phyloP scores from a whole-genome alignment of 2,888 invertebrate genomes.

The Himalopsyche kuldschensis region DNA sequence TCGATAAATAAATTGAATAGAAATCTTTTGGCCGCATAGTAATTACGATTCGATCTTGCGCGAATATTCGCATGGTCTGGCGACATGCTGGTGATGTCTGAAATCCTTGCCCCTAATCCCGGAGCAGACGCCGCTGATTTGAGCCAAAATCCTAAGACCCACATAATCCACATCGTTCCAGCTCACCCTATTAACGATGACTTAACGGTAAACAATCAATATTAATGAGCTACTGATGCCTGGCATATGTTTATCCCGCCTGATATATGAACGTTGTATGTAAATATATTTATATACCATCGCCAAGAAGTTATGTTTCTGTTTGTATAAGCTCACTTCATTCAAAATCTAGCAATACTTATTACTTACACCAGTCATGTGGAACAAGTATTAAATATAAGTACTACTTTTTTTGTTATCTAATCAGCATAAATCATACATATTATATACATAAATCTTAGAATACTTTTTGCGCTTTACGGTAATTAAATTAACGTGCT shows the following conservation, averaged over 20 bases:
- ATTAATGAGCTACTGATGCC: slow-evolving; percentile 31
- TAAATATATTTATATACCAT: background rate
- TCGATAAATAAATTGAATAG: too few species aligned
- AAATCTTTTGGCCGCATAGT: too few species aligned
- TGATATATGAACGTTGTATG: background rate
- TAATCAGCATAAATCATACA: too few species aligned
- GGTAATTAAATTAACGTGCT: too few species aligned
- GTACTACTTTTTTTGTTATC: too few species aligned
- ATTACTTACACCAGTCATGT: too few species aligned
- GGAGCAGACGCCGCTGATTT: slow-evolving; percentile 8
- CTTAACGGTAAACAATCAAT: slow-evolving; percentile 34
- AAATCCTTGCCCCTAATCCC: slow-evolving; percentile 5
- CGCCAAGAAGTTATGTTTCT: too few species aligned
- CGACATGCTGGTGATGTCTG: slow-evolving; percentile 3
- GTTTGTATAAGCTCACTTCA: too few species aligned
- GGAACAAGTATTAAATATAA: too few species aligned
- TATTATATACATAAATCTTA: too few species aligned
- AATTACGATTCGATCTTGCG: background rate
- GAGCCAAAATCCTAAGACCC: slow-evolving; percentile 34
- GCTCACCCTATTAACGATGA: slow-evolving; percentile 26
- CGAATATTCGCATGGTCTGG: background rate
- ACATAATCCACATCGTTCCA: slow-evolving; percentile 32
- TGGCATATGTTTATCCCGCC: background rate
- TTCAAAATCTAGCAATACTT: too few species aligned
- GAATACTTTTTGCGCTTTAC: too few species aligned